These are phyloP conservation scores for Drosophila nikananu DNA, from an alignment of 1,140 invertebrate species.

Conservation along the genomic window DNA sequence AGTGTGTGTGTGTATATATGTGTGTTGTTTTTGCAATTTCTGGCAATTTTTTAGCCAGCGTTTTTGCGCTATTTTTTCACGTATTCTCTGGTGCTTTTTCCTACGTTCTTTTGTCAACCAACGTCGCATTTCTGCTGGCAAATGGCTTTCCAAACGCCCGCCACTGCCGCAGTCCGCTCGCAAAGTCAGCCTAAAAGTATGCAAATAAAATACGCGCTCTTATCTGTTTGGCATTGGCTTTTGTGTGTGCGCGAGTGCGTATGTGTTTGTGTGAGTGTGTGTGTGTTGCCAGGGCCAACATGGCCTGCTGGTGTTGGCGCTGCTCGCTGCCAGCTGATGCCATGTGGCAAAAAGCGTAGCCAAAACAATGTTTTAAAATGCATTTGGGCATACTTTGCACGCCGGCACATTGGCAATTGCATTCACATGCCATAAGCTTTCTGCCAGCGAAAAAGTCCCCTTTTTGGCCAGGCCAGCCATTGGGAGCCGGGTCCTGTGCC, in stretches of 20 bases:
- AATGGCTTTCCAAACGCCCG: constrained; percentile 74
- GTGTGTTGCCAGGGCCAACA: constrained; percentile 44
- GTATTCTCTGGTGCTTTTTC: constrained; percentile 11
- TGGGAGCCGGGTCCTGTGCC: background rate
- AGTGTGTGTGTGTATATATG: constrained; percentile 18
- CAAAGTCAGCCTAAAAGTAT: constrained; percentile 81
- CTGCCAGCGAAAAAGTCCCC: constrained; percentile 35
- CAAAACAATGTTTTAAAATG: constrained; percentile 80
- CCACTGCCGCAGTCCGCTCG: constrained; percentile 30
- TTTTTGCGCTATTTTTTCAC: constrained; percentile 16
- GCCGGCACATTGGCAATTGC: constrained; percentile 64
- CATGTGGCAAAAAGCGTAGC: constrained; percentile 61
- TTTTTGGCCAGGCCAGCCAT: constrained; percentile 22
- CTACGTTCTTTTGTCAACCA: constrained; percentile 50
- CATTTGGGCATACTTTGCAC: constrained; percentile 80
- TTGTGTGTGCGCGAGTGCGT: constrained; percentile 36
- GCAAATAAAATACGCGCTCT: constrained; percentile 83
- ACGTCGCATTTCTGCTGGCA: constrained; percentile 69
- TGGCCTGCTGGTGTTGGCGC: constrained; percentile 11
- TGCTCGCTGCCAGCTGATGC: constrained; percentile 48
- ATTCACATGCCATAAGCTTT: constrained; percentile 70
- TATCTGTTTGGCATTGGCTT: constrained; percentile 82
- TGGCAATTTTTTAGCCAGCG: constrained; percentile 33
- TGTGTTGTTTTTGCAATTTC: constrained; percentile 48
- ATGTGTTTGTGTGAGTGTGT: constrained; percentile 2